Evolutionary conservation across 2,113 vertebrate species (phyloP).

Genomic region (Morphnarchus princeps): DNA sequence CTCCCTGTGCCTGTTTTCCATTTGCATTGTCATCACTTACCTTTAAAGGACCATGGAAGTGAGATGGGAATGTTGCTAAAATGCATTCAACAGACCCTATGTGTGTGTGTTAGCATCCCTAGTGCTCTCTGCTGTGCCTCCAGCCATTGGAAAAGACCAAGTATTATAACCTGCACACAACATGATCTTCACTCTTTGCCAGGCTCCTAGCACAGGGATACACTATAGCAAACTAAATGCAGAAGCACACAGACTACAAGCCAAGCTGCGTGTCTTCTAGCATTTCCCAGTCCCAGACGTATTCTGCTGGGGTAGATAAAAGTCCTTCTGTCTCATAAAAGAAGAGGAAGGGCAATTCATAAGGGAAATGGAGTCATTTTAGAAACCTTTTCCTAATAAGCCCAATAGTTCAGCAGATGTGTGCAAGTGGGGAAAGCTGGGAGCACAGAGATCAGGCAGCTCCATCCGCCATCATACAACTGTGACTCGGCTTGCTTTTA

Average conservation of each 20-base stretch:
- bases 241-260: neutral
- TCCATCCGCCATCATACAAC: slow-evolving; percentile 4
- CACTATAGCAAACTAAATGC: neutral
- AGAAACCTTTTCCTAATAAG: slow-evolving; percentile 32
- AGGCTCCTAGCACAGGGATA: neutral
- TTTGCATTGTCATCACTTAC: slow-evolving; percentile 63
- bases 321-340: neutral
- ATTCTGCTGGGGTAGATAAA: slow-evolving; percentile 10
- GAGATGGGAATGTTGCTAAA: slow-evolving; percentile 26
- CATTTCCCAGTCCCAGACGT: neutral
- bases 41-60: slow-evolving; percentile 20
- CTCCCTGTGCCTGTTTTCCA: slow-evolving; percentile 35
- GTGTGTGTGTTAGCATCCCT: neutral
- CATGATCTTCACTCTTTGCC: neutral
- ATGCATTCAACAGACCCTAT: neutral
- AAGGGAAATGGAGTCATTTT: slow-evolving; percentile 19
- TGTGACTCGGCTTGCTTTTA: slow-evolving; percentile 24
- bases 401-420: slow-evolving; percentile 38
- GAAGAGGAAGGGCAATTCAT: slow-evolving; percentile 3
- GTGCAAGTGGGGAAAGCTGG: neutral
- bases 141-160: neutral
- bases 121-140: neutral
- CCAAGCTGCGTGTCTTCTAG: neutral
- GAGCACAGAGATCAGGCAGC: slow-evolving; percentile 24
- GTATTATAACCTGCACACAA: neutral